Evolutionary conservation across 1,140 invertebrate species (phyloP).

Genomic region (Neoseiulus cucumeris): DNA sequence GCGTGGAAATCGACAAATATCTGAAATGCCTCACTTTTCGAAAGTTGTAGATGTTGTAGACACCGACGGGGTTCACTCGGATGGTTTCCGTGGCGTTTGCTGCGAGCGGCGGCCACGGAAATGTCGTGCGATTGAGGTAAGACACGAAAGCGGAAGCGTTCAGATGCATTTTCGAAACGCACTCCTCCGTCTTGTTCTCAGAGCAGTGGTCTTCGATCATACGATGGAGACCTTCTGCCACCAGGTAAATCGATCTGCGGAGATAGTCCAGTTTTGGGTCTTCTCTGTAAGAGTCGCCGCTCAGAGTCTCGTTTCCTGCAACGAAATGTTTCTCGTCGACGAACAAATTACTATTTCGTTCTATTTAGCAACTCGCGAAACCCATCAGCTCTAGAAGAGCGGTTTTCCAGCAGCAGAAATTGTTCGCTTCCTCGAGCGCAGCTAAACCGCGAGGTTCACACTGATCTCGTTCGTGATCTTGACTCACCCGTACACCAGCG

Average conservation of each 20-base stretch:
- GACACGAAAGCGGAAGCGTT: slow-evolving; percentile 41
- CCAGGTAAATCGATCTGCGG: slow-evolving; percentile 45
- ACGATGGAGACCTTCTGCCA: slow-evolving; percentile 42
- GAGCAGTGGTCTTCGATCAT: slow-evolving; percentile 36
- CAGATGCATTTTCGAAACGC: slow-evolving; percentile 38
- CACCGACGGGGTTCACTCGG: not conserved
- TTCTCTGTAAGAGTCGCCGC: slow-evolving; percentile 34
- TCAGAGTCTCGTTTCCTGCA: slow-evolving; percentile 32
- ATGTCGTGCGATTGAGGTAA: slow-evolving; percentile 34
- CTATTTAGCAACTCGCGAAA: too few species aligned
- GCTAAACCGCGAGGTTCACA: too few species aligned
- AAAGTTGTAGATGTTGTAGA: slow-evolving; percentile 10
- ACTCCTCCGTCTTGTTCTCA: slow-evolving; percentile 30
- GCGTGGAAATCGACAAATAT: too few species aligned
- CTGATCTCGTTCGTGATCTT: too few species aligned
- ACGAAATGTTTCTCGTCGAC: slow-evolving; percentile 8
- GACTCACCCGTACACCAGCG: slow-evolving; percentile 3
- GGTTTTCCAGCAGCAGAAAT: too few species aligned
- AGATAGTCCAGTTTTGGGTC: slow-evolving; percentile 58
- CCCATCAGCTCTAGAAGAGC: too few species aligned
- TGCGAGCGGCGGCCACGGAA: not conserved
- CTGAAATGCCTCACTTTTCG: not conserved
- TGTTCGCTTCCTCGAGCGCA: too few species aligned
- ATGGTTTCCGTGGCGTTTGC: not conserved
- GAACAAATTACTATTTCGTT: too few species aligned